Evolutionary conservation across 2,113 vertebrate genomes (phyloP), one percentile per base, ranked within the genome.

Genomic region (Suncus etruscus): DNA sequence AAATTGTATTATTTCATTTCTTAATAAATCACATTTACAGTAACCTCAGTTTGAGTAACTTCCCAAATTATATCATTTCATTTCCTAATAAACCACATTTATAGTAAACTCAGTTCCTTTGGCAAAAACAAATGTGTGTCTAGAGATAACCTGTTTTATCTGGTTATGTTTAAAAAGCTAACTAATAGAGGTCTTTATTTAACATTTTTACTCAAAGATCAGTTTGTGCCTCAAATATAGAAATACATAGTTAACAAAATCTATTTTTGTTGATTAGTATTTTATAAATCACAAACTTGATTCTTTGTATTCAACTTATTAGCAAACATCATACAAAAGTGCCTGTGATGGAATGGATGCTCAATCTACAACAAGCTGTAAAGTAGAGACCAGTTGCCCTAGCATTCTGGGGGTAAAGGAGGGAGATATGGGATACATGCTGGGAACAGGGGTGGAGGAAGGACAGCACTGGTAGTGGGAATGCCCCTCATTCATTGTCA

Each of bases 111-210:
- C 89, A 91, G 91, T 95, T 97, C 94, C 96, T 95, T 94, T 96
- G 96, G 96, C 95, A 96, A 96, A 96, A 97, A 96, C 96, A 97
- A 97, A 96, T 95, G 94, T 96, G 94, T 95, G 93, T 63, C 90
- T 89, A 93, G 92, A 96, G 96, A 97, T 96, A 97, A 95, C 95
- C 86, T 96, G 69, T 92, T 97, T 97, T 95, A 96, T 96, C 61
- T 85, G 85, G 92, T 92, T 92, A 89, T 82, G 91, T 86, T 91
- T 78, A 31, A 70, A 87, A 91, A 83, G n/a, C 32, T 92, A 92
- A 86, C 65, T 82, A 61, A 69, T 94, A 95, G 96, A 97, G 88
- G 39, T 87, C 92, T 93, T 96, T 93, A 95, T 84, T 93, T 75
- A 94, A 97, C 22, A 94, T 75, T 89, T 97, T 84, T 91, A 94